These are phyloP conservation scores for Babylonia areolata DNA, from an alignment of 1,140 invertebrate genomes.

Conservation along the genomic window DNA sequence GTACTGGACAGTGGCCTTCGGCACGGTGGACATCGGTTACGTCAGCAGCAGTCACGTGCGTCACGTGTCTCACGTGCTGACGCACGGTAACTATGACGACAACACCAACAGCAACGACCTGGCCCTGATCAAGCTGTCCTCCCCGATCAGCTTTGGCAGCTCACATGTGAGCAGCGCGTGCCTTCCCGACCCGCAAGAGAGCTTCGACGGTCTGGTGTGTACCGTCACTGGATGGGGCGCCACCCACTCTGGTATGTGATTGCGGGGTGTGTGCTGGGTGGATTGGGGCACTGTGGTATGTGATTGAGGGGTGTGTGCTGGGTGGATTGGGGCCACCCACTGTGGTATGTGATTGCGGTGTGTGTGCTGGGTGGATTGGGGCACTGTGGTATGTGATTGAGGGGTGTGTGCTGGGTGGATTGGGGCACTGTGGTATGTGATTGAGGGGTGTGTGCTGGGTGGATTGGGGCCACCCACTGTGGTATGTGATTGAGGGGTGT, in stretches of 20 bases:
- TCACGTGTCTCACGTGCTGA: slow-evolving; percentile 42
- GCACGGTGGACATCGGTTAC: slow-evolving; percentile 50
- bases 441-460: too few species aligned
- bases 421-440: too few species aligned
- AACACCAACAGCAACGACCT: slow-evolving; percentile 56
- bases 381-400: too few species aligned
- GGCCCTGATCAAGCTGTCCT: slow-evolving; percentile 58
- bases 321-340: too few species aligned
- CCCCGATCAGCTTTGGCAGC: slow-evolving; percentile 44
- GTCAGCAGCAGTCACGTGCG: slow-evolving; percentile 52
- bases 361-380: too few species aligned
- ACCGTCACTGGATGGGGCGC: slow-evolving; percentile 63
- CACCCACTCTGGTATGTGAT: slow-evolving; percentile 45
- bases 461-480: too few species aligned
- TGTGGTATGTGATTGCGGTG: too few species aligned
- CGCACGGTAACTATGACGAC: slow-evolving; percentile 50
- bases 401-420: too few species aligned
- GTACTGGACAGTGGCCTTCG: slow-evolving; percentile 58
- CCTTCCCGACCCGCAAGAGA: slow-evolving; percentile 46
- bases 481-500: too few species aligned
- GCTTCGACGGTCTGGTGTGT: slow-evolving; percentile 52
- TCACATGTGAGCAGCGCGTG: slow-evolving; percentile 51
- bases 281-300: too few species aligned
- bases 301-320: too few species aligned
- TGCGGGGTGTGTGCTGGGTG: too few species aligned